Evolutionary conservation across 2,888 invertebrate species (phyloP), one percentile per base, ranked within the genome.

Genomic region (Gisinianus flammeolus): DNA sequence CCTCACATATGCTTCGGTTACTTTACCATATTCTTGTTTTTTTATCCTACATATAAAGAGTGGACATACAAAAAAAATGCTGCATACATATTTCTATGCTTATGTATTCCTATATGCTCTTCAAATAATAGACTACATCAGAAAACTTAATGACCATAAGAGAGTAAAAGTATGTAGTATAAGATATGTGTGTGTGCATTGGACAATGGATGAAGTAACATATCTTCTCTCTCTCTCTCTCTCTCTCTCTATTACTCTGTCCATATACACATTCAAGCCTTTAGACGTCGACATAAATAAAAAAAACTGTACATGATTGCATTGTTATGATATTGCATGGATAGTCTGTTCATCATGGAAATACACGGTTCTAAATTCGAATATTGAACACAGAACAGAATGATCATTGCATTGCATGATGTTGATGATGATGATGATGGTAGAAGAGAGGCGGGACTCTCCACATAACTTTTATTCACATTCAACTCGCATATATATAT

Each of bases 111-210:
- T n/a, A n/a, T n/a, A n/a, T n/a, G n/a, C n/a, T 44, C 44, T 44
- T 16, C 44, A 44, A 44, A 44, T 44, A 44, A 44, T 4, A 44
- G 3, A 44, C 16, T 44, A 44, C 16, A 44, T 12, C 44, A 44
- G 19, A 44, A 44, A 44, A 44, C 44, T 44, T 44, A 58, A 58
- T 58, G 58, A 58, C 58, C 58, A 58, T 58, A 44, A 58, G 22
- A 58, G 58, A 58, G 58, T n/a, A 58, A 58, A 3, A 58, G 58
- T 58, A 58, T 22, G 8, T 58, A n/a, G 19, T 44, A 44, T 44
- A 35, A n/a, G 35, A 35, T 35, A 35, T n/a, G n/a, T n/a, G n/a
- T n/a, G n/a, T n/a, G n/a, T n/a, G n/a, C n/a, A 44, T 12, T 44
- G 12, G 44, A 44, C 16, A 44, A 44, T 44, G 6, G 58, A 58